Evolutionary conservation across 2,797 vertebrate genomes (phyloP).

Genomic region (Moxostoma hubbsi): DNA sequence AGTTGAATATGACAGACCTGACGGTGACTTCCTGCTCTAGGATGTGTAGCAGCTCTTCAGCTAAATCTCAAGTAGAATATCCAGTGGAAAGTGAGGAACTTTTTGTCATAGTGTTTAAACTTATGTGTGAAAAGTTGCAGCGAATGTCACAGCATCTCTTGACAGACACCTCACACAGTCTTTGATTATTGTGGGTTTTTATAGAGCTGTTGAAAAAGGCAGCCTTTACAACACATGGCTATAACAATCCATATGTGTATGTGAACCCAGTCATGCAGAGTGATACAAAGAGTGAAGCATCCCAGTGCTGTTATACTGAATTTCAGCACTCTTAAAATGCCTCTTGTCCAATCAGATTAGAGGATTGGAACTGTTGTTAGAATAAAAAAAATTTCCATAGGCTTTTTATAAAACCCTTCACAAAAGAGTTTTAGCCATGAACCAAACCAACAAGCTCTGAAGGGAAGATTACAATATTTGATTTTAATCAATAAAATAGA

Average conservation of each 20-base stretch:
- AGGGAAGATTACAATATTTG: too few species aligned
- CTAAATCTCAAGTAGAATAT: conserved; percentile 33
- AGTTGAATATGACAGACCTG: conserved; percentile 36
- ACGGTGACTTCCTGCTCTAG: conserved; percentile 20
- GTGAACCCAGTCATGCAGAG: too few species aligned
- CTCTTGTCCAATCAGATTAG: too few species aligned
- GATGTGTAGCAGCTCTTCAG: conserved; percentile 21
- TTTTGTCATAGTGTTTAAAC: conserved; percentile 7
- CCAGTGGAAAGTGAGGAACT: conserved; percentile 36
- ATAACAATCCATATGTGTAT: conserved; percentile 7
- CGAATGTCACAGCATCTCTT: conserved; percentile 5
- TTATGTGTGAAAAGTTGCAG: conserved; percentile 15
- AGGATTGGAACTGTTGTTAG: too few species aligned
- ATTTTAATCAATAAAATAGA: too few species aligned
- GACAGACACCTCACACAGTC: conserved; percentile 14
- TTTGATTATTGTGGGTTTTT: conserved; percentile 33
- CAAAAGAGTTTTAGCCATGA: too few species aligned
- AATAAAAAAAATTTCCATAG: too few species aligned
- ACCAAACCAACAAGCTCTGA: too few species aligned
- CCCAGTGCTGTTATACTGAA: too few species aligned
- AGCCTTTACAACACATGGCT: neutral
- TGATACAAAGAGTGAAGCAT: too few species aligned
- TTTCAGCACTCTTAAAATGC: too few species aligned
- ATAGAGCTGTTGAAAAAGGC: conserved; percentile 18
- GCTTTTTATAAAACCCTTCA: too few species aligned